Evolutionary conservation across 2,113 vertebrate genomes (phyloP).

Genomic region (Phalacrocorax pelagicus): DNA sequence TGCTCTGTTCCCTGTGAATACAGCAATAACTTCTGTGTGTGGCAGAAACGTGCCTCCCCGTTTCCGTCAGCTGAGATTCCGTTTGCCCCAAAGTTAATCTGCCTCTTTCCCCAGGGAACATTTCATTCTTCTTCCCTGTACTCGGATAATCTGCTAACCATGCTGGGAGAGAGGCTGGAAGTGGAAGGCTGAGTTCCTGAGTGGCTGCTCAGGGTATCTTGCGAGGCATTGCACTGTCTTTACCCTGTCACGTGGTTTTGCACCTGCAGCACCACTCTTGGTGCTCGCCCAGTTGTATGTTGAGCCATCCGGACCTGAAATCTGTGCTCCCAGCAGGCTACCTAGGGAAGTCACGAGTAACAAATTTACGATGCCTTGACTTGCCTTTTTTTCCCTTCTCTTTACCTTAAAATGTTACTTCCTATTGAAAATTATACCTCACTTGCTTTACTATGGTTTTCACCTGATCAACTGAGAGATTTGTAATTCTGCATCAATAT

Average conservation of each 20-base stretch:
- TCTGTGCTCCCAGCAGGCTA: not conserved
- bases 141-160: not conserved
- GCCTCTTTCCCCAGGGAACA: not conserved
- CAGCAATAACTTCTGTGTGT: not conserved
- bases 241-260: fast-evolving
- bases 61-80: not conserved
- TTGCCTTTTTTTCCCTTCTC: not conserved
- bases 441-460: not conserved
- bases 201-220: not conserved
- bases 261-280: too few species aligned
- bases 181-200: not conserved
- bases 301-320: not conserved
- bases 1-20: not conserved
- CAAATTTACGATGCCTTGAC: not conserved
- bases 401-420: not conserved
- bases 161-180: not conserved
- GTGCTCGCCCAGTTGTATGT: not conserved
- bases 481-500: not conserved
- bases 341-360: not conserved
- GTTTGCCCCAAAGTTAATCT: not conserved
- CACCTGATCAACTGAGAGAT: not conserved
- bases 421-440: not conserved
- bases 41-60: not conserved
- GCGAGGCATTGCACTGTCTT: not conserved
- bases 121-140: not conserved